Conservation (phyloP, 2,888 invertebrate genomes). For the Lithodes maja region DNA sequence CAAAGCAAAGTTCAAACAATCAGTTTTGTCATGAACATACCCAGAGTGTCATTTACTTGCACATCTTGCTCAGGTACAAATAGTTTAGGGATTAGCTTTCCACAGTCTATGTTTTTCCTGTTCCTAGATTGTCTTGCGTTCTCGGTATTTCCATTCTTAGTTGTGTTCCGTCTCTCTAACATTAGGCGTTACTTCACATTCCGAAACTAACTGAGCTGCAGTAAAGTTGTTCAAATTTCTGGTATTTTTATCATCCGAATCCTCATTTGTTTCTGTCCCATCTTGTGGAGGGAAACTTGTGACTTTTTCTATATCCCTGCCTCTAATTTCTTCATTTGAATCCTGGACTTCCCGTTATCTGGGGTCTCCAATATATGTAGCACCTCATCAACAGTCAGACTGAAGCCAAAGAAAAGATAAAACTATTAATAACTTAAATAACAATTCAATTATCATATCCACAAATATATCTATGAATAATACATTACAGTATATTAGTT, state of each 20-base stretch:
- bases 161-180: not conserved
- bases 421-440: not conserved
- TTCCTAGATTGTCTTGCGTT: slow-evolving; percentile 5
- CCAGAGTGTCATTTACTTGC: slow-evolving; percentile 11
- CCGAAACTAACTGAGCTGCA: not conserved
- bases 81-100: not conserved
- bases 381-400: not conserved
- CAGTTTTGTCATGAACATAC: slow-evolving; percentile 18
- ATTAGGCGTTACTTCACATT: not conserved
- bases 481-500: not conserved
- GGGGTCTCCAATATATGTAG: not conserved
- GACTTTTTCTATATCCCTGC: slow-evolving; percentile 16
- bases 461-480: not conserved
- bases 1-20: slow-evolving; percentile 34
- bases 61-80: not conserved
- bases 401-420: not conserved
- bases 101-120: not conserved
- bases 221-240: slow-evolving; percentile 15
- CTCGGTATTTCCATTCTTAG: slow-evolving; percentile 2
- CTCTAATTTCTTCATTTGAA: slow-evolving; percentile 22
- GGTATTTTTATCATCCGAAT: slow-evolving; percentile 18
- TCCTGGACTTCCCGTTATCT: not conserved
- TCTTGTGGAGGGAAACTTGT: slow-evolving; percentile 9
- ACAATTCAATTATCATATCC: not conserved
- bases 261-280: slow-evolving; percentile 17